phyloP scores from a whole-genome alignment of 2,113 vertebrate species.

The Meleagris gallopavo region DNA sequence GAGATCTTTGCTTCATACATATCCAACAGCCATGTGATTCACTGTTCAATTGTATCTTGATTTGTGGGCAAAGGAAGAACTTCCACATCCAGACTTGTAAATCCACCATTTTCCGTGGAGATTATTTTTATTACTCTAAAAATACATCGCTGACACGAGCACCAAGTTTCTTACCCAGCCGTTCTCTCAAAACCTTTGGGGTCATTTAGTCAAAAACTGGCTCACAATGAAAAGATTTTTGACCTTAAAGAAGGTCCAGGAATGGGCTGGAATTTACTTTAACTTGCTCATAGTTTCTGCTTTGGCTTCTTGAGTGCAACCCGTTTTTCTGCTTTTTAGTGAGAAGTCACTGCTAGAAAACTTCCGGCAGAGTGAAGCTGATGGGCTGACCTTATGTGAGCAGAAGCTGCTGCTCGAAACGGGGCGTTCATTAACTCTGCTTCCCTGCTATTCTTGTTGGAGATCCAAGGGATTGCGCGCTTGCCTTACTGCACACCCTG shows the following conservation, averaged over 20 bases:
- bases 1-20: neutral
- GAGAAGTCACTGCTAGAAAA: conserved; percentile 34
- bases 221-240: conserved; percentile 51
- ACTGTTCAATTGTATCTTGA: conserved; percentile 26
- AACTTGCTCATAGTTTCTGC: conserved; percentile 41
- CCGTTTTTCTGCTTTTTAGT: conserved; percentile 28
- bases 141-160: conserved; percentile 39
- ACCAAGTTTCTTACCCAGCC: conserved; percentile 28
- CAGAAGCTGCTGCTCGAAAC: neutral
- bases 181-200: conserved; percentile 44
- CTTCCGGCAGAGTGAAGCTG: neutral
- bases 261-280: conserved; percentile 41
- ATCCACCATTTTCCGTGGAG: conserved; percentile 47
- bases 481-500: neutral
- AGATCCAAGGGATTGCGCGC: neutral
- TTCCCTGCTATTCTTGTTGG: neutral
- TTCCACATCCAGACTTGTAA: conserved; percentile 44
- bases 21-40: neutral
- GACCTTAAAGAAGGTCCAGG: conserved; percentile 51
- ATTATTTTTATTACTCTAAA: conserved; percentile 63
- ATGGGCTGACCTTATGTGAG: neutral
- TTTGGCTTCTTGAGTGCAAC: neutral
- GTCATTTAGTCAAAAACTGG: conserved; percentile 61
- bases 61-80: conserved; percentile 40
- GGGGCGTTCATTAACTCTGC: fast-evolving